A percentile compares a stretch with the other conserved stretches of the same genome.
Conservation (phyloP, 2,888 invertebrate species). For the Aleiodes leptofemur region DNA sequence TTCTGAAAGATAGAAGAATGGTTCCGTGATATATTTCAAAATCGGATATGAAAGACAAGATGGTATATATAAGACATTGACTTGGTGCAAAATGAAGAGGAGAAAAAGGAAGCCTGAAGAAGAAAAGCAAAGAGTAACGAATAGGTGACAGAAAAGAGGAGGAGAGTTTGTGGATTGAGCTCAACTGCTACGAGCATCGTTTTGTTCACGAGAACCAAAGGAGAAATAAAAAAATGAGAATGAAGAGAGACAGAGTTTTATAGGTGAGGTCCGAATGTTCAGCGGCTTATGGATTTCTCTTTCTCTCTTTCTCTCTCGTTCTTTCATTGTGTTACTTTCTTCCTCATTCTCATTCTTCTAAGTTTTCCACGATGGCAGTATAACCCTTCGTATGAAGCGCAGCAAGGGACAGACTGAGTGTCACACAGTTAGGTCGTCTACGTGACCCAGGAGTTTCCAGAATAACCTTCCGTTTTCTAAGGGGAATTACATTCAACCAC, state of each 20-base stretch:
- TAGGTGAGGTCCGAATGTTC: constrained; percentile 30
- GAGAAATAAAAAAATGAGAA: constrained; percentile 37
- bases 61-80: constrained; percentile 18
- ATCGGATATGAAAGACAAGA: background rate
- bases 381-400: constrained; percentile 67
- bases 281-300: constrained; percentile 54
- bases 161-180: constrained; percentile 30
- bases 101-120: constrained; percentile 1
- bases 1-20: background rate
- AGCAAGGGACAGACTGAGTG: constrained; percentile 57
- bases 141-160: constrained; percentile 45
- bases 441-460: constrained; percentile 67
- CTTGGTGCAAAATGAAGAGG: constrained; percentile 9
- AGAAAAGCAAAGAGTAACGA: constrained; percentile 28
- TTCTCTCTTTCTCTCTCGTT: constrained; percentile 25
- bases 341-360: constrained; percentile 49
- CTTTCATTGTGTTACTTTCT: background rate
- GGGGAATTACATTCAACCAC: constrained; percentile 64
- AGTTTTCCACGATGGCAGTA: constrained; percentile 60
- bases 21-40: background rate
- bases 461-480: constrained; percentile 67
- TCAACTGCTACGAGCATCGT: constrained; percentile 25
- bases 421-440: constrained; percentile 69
- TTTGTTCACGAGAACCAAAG: constrained; percentile 38
- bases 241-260: constrained; percentile 40